Percentiles rank a stretch among this genome's conserved stretches.
These are phyloP conservation scores for Eurosta solidaginis DNA, from an alignment of 1,140 invertebrate species.

Conservation along the genomic window DNA sequence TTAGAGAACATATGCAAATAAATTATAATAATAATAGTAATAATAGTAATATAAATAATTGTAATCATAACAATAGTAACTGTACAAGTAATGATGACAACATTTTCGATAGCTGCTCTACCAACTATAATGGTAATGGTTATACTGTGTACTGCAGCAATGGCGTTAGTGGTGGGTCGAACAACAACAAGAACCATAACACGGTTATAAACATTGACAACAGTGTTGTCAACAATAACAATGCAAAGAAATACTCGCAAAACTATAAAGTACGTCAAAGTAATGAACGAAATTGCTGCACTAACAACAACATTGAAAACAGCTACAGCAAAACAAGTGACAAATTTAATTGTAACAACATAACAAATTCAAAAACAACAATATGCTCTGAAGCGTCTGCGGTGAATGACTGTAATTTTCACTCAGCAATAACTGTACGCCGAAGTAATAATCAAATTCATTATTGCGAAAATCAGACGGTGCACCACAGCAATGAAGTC, in stretches of 20 bases:
- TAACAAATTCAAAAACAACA: neutral
- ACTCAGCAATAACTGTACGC: neutral
- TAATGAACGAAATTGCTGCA: neutral
- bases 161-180: neutral
- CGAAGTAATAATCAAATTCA: constrained; percentile 5
- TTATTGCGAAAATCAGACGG: neutral
- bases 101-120: neutral
- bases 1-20: constrained; percentile 30
- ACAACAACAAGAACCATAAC: neutral
- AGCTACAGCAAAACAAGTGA: neutral
- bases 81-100: neutral
- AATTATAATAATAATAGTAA: constrained; percentile 30
- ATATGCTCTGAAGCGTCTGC: neutral
- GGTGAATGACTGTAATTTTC: neutral
- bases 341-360: neutral
- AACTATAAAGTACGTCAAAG: neutral
- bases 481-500: neutral
- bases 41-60: constrained; percentile 27
- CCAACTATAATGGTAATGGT: neutral
- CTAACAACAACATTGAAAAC: constrained; percentile 2
- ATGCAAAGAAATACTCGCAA: neutral
- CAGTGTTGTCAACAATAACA: neutral
- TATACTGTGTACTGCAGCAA: neutral
- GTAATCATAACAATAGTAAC: neutral
- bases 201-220: neutral